These are phyloP conservation scores for Apeltes quadracus DNA, from an alignment of 2,113 vertebrate genomes.

Conservation along the genomic window DNA sequence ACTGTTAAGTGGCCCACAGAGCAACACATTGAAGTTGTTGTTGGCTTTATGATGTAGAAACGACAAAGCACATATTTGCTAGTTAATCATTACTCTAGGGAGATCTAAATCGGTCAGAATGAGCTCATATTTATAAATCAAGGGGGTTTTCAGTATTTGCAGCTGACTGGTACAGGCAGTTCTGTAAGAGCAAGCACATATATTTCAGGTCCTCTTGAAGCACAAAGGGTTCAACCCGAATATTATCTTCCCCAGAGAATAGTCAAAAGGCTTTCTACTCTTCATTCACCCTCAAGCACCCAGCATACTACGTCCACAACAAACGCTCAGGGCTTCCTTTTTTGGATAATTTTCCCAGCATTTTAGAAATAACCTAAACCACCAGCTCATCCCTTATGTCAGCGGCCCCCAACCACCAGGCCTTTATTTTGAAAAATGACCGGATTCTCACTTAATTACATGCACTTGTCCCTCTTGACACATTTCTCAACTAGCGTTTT, in stretches of 20 bases:
- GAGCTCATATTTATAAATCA: background rate
- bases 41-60: background rate
- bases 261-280: conserved; percentile 67
- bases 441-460: too few relatives aligned
- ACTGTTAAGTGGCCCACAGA: conserved; percentile 13
- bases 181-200: conserved; percentile 11
- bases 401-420: background rate
- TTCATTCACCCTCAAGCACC: conserved; percentile 57
- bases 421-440: too few relatives aligned
- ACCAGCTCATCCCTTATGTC: background rate
- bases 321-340: conserved; percentile 24
- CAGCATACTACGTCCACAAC: conserved; percentile 52
- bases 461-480: too few relatives aligned
- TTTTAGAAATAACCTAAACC: background rate
- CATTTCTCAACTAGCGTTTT: too few relatives aligned
- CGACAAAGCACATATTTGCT: background rate
- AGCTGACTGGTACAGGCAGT: conserved; percentile 6
- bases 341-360: background rate
- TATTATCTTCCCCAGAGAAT: conserved; percentile 62
- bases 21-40: conserved; percentile 3
- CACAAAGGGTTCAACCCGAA: conserved; percentile 42
- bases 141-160: conserved; percentile 17
- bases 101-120: background rate
- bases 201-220: conserved; percentile 46
- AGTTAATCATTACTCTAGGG: background rate